Evolutionary conservation across 2,113 vertebrate genomes (phyloP), one percentile per base, ranked within the genome.

Genomic region (Nannobrachium achirus): DNA sequence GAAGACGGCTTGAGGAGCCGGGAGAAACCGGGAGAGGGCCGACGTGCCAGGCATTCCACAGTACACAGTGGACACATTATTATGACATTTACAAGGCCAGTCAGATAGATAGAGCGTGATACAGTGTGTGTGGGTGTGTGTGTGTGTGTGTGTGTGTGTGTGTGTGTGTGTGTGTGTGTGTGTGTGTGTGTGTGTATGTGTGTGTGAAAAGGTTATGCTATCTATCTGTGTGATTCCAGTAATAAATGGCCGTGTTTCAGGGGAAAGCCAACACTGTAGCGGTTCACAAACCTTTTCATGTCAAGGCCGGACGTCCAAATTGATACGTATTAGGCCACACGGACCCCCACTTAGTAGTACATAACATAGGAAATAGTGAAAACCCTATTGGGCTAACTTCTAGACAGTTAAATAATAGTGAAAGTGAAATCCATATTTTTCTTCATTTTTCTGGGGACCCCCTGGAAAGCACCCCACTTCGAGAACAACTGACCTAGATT

Each of bases 31-130:
- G 44, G 56, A 19, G 52, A 87, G 79, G 58, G 73, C 70, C 82
- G 57, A 86, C 84, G 78, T 93, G 86, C 89, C 84, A 78, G 66
- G 73, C 88, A 92, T 93, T 91, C 90, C 84, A 83, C 75, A 78
- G 76, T 69, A 83, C 84, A 92, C 86, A 92, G 89, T 86, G 85
- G 87, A 87, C 75, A 90, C 88, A 90, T 91, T 92, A 90, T 91
- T 88, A 90, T 91, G 87, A 88, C 87, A 90, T 79, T 87, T 85
- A 82, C 84, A 88, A 82, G 80, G 77, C 84, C 78, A 18, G 80
- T 62, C 71, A 67, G 75, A 86, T 63, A 63, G 80, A 85, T 78
- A 70, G 76, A 79, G 79, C 57, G 20, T 84, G 76, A 85, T 84
- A 46, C 25, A 33, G 25, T 53, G 49, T 66, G 79, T 79, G 70